Evolutionary conservation across 2,888 invertebrate species (phyloP).

Genomic region (Apoda limacodes): DNA sequence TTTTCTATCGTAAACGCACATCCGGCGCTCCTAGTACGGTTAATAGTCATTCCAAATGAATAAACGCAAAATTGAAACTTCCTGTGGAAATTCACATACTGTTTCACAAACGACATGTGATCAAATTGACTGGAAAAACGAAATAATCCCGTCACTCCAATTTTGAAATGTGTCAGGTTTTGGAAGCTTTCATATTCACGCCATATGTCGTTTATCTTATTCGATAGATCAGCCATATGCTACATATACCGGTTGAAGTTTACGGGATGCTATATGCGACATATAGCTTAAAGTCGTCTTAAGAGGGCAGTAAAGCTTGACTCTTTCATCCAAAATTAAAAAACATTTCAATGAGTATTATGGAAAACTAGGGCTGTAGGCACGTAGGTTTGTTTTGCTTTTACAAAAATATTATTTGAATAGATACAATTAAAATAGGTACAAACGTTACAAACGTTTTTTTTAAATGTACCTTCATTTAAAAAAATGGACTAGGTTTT

Average conservation of each 20-base stretch:
- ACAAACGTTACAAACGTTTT: too few species aligned
- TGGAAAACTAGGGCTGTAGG: too few species aligned
- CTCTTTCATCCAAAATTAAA: too few species aligned
- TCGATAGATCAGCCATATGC: constrained; percentile 37
- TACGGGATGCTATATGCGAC: constrained; percentile 7
- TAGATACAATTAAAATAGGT: too few species aligned
- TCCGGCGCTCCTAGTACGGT: constrained; percentile 35
- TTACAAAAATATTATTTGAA: too few species aligned
- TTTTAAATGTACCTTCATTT: too few species aligned
- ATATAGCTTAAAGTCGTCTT: too few species aligned
- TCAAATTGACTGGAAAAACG: constrained; percentile 60
- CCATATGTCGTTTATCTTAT: constrained; percentile 44
- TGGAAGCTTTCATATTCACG: constrained; percentile 29
- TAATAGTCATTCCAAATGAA: constrained; percentile 56
- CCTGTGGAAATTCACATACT: constrained; percentile 60
- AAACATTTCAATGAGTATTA: too few species aligned
- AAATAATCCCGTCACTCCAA: constrained; percentile 45
- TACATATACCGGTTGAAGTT: constrained; percentile 9
- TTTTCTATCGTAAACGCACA: constrained; percentile 30
- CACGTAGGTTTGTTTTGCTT: too few species aligned
- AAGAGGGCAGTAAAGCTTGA: too few species aligned
- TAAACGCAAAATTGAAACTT: constrained; percentile 64
- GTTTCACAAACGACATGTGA: constrained; percentile 53
- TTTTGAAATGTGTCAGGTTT: constrained; percentile 47
- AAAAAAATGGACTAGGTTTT: too few species aligned